Base-by-base conservation (phyloP, 2,888 invertebrate genomes). In the Homarus gammarus region DNA sequence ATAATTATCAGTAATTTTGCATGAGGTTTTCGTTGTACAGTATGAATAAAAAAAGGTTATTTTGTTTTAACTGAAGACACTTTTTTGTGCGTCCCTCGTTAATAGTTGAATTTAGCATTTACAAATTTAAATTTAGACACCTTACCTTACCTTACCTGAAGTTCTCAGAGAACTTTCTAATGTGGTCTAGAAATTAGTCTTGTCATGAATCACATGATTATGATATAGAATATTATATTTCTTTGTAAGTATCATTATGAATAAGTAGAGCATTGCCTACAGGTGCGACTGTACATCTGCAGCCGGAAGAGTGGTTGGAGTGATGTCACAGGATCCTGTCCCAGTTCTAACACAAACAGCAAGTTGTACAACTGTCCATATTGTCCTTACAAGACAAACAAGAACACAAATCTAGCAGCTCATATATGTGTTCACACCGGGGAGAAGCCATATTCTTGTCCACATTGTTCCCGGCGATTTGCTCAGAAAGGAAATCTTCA, bases 351-450 rank as follows among this genome's bases (percentile, higher is more conserved):
- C 75, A 40, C 78, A 44, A 85, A 68, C 68, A 75, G 82, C 87
- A 88, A 88, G 77, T 81, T 83, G 73, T 81, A 82, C 75, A 31
- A 82, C 31, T 88, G 87, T 77, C 87, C 87, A 22, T 88, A 88
- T 51, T 88, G 87, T 33, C 64, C 73, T 18, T 88, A 88, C 73
- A 68, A 44, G 49, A 88, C 82, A 40, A 88, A 88, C 61, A 88
- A 88, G 82, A 88, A 73, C 82, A 88, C 83, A 56, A 88, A 88
- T 75, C 36, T 88, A n/a, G 56, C 18, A 1, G 56, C 87, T 49
- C 87, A 88, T 44, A 83, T 88, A 38, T 88, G 87, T 70, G 77
- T 89, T 79, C 91, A 91, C 40, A 89, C 91, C 2, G 91, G 91
- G n/a, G 87, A 87, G 68, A 89, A 84, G 44, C 89, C 91, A 22